Conservation (phyloP, 2,113 vertebrate genomes). For the Acinonyx jubatus region DNA sequence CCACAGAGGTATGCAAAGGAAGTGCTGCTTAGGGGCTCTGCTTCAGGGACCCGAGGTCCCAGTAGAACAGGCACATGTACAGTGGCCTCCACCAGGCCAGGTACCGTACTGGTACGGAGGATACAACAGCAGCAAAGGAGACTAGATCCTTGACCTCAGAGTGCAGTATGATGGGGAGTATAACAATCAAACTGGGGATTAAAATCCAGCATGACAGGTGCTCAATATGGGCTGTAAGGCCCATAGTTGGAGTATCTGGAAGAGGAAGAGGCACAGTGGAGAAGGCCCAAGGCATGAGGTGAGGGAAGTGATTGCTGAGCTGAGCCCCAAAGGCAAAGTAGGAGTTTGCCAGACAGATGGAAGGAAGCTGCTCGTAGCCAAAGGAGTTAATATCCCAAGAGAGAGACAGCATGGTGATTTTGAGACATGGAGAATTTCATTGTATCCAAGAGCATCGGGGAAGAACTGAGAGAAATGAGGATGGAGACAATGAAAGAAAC, state of each 20-base stretch:
- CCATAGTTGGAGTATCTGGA: neutral
- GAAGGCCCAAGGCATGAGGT: too few species aligned
- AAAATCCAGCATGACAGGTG: neutral
- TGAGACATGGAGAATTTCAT: neutral
- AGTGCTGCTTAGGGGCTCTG: neutral
- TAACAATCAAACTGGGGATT: neutral
- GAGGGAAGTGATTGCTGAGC: neutral
- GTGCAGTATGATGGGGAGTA: neutral
- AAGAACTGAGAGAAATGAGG: neutral
- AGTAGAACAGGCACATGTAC: rapidly evolving
- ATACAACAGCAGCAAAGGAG: rapidly evolving
- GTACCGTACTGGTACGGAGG: neutral
- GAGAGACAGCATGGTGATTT: neutral
- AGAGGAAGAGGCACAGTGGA: neutral
- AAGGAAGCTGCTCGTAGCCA: neutral
- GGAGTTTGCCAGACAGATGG: neutral
- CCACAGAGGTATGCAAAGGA: neutral
- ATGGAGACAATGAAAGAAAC: neutral
- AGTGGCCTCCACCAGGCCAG: neutral
- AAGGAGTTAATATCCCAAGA: neutral
- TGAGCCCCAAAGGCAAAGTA: neutral
- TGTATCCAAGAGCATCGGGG: neutral
- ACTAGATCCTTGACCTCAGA: neutral
- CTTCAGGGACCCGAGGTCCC: neutral
- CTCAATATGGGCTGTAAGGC: too few species aligned